Conservation (phyloP, 2,113 vertebrate species). For the Vanacampus margaritifer region DNA sequence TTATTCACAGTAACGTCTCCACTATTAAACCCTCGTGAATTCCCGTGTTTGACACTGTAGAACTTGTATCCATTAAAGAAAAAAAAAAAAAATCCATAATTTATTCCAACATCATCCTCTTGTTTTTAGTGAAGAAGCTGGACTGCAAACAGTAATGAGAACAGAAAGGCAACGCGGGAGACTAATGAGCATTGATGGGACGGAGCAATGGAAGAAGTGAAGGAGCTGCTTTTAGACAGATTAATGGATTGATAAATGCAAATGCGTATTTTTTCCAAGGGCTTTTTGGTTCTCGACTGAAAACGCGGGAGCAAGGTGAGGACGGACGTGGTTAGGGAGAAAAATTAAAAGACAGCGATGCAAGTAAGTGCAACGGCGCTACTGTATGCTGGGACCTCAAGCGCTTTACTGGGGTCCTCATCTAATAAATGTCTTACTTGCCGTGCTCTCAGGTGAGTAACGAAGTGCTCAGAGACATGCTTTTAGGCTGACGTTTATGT, state of each 20-base stretch:
- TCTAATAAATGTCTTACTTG: slow-evolving; percentile 19
- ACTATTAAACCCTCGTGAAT: slow-evolving; percentile 8
- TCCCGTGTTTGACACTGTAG: slow-evolving; percentile 3
- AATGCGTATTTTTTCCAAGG: slow-evolving; percentile 24
- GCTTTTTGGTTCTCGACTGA: slow-evolving; percentile 3
- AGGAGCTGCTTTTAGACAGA: slow-evolving; percentile 36
- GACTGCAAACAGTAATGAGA: slow-evolving; percentile 47
- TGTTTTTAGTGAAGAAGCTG: slow-evolving; percentile 44
- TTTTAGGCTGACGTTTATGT: slow-evolving; percentile 22
- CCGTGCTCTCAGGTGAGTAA: slow-evolving; percentile 32
- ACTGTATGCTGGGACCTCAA: background rate
- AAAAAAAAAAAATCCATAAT: slow-evolving; percentile 4
- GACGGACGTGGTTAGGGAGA: slow-evolving; percentile 18
- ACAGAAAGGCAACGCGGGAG: slow-evolving; percentile 33
- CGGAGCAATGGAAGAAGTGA: slow-evolving; percentile 38
- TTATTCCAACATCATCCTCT: slow-evolving; percentile 32
- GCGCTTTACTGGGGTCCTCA: slow-evolving; percentile 26
- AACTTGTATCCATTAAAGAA: slow-evolving; percentile 16
- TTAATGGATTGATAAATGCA: slow-evolving; percentile 45
- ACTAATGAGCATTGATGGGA: slow-evolving; percentile 61
- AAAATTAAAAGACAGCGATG: slow-evolving; percentile 8
- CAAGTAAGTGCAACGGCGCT: slow-evolving; percentile 4
- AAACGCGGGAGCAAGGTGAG: slow-evolving; percentile 19
- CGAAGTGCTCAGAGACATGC: slow-evolving; percentile 21
- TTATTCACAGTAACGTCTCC: background rate